Conservation (phyloP, 2,113 vertebrate species). For the Cyanoramphus novaezelandiae region DNA sequence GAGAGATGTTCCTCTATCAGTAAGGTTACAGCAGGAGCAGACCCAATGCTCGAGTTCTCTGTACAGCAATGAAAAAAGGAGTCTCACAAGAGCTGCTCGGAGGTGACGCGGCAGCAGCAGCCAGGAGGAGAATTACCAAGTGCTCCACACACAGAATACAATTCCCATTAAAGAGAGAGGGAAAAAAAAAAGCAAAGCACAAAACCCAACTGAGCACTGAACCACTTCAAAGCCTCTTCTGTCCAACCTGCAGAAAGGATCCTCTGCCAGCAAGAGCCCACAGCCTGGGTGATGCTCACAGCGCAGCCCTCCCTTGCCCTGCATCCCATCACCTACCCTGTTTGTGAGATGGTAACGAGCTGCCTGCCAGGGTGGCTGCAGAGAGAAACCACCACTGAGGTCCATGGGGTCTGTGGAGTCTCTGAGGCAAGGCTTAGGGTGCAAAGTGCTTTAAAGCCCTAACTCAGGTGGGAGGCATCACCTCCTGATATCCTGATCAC, state of each 20-base stretch:
- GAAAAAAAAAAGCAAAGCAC: neutral
- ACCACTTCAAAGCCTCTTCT: neutral
- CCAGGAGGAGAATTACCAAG: neutral
- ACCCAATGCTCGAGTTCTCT: neutral
- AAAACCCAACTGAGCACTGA: neutral
- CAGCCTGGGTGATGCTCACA: neutral
- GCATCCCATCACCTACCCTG: neutral
- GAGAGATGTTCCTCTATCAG: neutral
- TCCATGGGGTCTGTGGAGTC: neutral
- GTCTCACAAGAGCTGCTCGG: neutral
- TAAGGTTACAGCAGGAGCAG: neutral
- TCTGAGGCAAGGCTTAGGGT: neutral
- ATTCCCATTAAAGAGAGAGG: neutral
- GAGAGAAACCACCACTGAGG: neutral
- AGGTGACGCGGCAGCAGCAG: neutral
- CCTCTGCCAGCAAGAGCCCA: neutral
- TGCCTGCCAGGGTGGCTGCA: neutral
- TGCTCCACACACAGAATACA: neutral
- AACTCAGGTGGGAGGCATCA: neutral
- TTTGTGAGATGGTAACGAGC: accelerated
- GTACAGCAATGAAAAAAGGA: neutral
- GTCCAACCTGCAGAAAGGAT: neutral
- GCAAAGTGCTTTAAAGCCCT: neutral
- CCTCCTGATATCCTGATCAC: neutral
- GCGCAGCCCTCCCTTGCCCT: accelerated